phyloP scores from a whole-genome alignment of 2,113 vertebrate species.

The Elephantulus edwardii region DNA sequence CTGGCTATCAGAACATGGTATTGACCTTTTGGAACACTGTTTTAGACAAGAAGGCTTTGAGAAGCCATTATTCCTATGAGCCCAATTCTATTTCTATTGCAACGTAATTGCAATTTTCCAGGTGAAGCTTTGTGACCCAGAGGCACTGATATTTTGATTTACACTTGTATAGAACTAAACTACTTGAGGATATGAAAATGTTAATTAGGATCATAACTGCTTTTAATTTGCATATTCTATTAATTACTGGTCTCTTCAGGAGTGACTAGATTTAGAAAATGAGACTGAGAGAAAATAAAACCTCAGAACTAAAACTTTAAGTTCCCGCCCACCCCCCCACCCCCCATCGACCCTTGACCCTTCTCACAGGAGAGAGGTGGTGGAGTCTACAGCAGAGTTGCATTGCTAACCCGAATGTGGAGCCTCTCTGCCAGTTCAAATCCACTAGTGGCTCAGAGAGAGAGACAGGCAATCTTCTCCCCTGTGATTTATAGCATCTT shows the following conservation, averaged over 20 bases:
- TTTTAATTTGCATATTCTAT: conserved; percentile 63
- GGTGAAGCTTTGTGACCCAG: background rate
- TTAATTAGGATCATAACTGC: conserved; percentile 53
- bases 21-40: background rate
- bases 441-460: no score
- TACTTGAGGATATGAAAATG: conserved; percentile 35
- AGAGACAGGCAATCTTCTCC: no score
- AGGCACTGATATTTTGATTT: conserved; percentile 55
- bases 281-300: background rate
- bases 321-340: no score
- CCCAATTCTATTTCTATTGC: conserved; percentile 15
- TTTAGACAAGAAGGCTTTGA: background rate
- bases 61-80: background rate
- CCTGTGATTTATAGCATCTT: no score
- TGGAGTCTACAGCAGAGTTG: no score
- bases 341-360: no score
- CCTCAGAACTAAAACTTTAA: background rate
- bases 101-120: conserved; percentile 46
- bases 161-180: conserved; percentile 9
- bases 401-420: no score
- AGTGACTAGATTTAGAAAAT: conserved; percentile 36
- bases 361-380: no score
- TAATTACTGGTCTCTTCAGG: conserved; percentile 52
- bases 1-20: background rate
- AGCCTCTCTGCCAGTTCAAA: no score